Base-by-base conservation (phyloP, 2,888 invertebrate species). In the Argynnis bischoffii region DNA sequence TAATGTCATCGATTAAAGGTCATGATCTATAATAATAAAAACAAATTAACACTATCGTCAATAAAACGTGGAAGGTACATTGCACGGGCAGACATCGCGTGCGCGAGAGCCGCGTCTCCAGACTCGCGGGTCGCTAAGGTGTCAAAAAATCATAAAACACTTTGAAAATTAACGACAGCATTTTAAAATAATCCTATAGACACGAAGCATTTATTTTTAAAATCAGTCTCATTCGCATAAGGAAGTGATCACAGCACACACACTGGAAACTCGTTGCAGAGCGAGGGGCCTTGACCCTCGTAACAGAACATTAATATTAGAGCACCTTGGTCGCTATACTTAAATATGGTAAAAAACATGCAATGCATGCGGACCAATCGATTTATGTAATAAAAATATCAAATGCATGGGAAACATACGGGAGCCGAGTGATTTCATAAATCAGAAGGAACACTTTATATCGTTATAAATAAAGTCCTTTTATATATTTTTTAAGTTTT, bases 161-260 rank as follows among this genome's bases (percentile, higher is more conserved):
- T 78, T 69, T 77, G 75, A 75, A 78, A 76, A 71, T 59, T 18
- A 66, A 81, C 75, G 81, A 81, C 84, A 85, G 83, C 84, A 79
- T 83, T 80, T 77, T 76, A 79, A 86, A 84, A 87, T 83, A 82
- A 81, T 79, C 81, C 79, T 86, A 86, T 82, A 85, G 79, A 81
- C 86, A 87, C 85, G 86, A 89, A 90, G 86, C 87, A 83, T 84
- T 89, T 87, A 83, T 87, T 88, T 78, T 76, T 86, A 90, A 92
- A 92, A 91, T 92, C 92, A 92, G 92, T 92, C 92, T 92, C 92
- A 91, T 92, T 90, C 90, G 88, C 92, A 92, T 92, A 92, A 92
- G 92, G 92, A 92, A 91, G 90, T 90, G 89, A 90, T 92, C 91
- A 92, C 92, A 92, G 91, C 90, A 90, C 87, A 85, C 88, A 87